phyloP scores from a whole-genome alignment of 2,888 invertebrate genomes.

The Xestoiulus laeticollis region DNA sequence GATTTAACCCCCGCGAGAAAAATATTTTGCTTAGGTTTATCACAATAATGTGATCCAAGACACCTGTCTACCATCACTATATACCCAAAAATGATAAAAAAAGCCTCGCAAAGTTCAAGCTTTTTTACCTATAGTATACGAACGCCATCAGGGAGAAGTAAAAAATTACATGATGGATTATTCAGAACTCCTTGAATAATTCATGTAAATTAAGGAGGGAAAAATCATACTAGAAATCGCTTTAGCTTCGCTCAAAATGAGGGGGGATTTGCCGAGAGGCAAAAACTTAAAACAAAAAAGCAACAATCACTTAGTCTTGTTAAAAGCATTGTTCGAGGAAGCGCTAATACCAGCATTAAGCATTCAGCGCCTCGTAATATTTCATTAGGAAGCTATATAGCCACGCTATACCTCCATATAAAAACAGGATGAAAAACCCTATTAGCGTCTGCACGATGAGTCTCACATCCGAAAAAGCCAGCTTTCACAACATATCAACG shows the following conservation, averaged over 20 bases:
- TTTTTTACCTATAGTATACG: not conserved
- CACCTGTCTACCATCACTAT: not conserved
- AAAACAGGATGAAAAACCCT: slow-evolving; percentile 14
- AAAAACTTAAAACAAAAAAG: slow-evolving; percentile 30
- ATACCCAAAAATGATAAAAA: not conserved
- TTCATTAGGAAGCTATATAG: not conserved
- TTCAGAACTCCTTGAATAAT: slow-evolving; percentile 30
- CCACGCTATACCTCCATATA: not conserved
- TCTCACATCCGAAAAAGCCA: not conserved
- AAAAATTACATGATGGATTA: slow-evolving; percentile 38
- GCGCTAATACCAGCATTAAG: slow-evolving; percentile 31
- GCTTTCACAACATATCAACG: not conserved
- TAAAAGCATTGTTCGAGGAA: slow-evolving; percentile 10
- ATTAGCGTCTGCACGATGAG: not conserved
- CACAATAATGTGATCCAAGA: not conserved
- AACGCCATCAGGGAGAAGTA: not conserved
- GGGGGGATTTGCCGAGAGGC: slow-evolving; percentile 3
- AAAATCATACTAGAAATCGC: slow-evolving; percentile 17
- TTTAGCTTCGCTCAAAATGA: not conserved
- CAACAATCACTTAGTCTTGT: slow-evolving; percentile 41
- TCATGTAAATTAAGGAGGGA: slow-evolving; percentile 38
- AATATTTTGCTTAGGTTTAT: not conserved
- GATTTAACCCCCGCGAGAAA: not conserved
- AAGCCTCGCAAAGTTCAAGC: not conserved
- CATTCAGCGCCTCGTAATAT: slow-evolving; percentile 41